phyloP scores from a whole-genome alignment of 2,113 vertebrate species.

The Isichthys henryi region DNA sequence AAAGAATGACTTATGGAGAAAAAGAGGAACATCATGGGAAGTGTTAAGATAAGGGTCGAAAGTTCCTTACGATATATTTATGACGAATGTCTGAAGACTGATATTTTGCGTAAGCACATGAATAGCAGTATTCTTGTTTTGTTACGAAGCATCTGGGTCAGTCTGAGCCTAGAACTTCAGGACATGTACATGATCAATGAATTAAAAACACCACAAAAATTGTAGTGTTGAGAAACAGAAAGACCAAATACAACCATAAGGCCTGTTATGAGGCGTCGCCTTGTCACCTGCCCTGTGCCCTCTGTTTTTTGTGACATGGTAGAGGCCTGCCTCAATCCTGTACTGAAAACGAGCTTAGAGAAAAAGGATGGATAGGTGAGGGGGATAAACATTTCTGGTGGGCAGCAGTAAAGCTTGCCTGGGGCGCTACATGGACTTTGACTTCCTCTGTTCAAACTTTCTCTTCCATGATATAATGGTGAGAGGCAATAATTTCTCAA shows the following conservation, averaged over 20 bases:
- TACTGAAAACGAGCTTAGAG: neutral
- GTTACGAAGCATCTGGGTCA: neutral
- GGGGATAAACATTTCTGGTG: neutral
- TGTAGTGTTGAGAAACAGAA: neutral
- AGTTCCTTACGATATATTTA: neutral
- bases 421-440: neutral
- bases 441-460: neutral
- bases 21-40: neutral
- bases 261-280: neutral
- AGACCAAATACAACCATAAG: neutral
- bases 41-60: neutral
- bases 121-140: neutral
- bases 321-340: neutral
- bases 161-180: neutral
- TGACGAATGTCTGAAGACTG: neutral
- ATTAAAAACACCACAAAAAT: neutral
- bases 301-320: neutral
- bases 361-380: neutral
- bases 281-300: neutral
- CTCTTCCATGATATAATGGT: neutral
- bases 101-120: neutral
- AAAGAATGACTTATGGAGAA: neutral
- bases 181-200: neutral
- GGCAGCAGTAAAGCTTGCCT: neutral
- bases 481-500: neutral